Base-by-base conservation (phyloP, 1,140 invertebrate genomes). In the Aphelinus certus region DNA sequence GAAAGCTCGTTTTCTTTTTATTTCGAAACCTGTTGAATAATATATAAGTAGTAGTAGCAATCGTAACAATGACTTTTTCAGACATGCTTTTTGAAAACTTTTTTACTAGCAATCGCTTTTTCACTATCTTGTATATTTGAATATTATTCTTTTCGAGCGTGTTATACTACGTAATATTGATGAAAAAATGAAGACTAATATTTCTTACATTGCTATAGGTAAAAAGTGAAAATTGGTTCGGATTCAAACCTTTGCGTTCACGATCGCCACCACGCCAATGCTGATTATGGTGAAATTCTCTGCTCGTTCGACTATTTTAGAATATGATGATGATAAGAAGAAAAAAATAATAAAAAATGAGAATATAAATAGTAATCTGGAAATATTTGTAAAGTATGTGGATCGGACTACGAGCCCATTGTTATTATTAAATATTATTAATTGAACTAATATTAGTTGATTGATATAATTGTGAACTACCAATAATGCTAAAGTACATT, bases 401-500 rank as follows among this genome's bases (percentile, higher is more conserved):
- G 58, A 74, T 77, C 69, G 57, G 43, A 70, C 71, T 74, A 80
- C 77, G 79, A 79, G 75, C 80, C 79, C 79, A 81, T 81, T 81
- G 80, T 81, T 81, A 81, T 78, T 81, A 81, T 80, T 79, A 78
- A 77, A 77, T 80, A 81, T 81, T 79, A 79, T 79, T 79, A 73
- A 80, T 76, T 81, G 77, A 81, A 79, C 65, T 81, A 81, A 78
- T 79, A 80, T 79, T 81, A 78, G 79, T 79, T 77, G 70, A 77
- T 79, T 77, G 70, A 75, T 78, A 76, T 73, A 76, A 78, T 77
- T 76, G 70, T 77, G 70, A 77, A 79, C 71, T 78, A 78, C 75
- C 76, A 78, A 76, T 79, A 78, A 78, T 71, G 71, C 71, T 79
- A 71, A 73, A 75, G 61, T 62, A 70, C 66, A 68, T 48, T 69